Conservation (phyloP, 1,140 invertebrate species). For the Zaprionus vittiger region DNA sequence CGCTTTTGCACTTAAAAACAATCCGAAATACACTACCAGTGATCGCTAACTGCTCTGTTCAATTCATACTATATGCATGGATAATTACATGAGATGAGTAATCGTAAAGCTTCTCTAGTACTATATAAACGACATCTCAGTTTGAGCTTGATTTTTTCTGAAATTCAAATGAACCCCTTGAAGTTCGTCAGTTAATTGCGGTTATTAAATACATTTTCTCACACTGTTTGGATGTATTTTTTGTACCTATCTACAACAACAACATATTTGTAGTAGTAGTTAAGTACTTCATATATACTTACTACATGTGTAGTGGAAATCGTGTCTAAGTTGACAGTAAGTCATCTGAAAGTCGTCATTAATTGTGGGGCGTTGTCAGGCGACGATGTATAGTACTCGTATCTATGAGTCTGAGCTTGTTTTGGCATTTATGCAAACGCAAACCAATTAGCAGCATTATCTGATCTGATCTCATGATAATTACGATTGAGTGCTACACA, state of each 20-base stretch:
- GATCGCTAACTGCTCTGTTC: conserved; percentile 50
- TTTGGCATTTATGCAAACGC: conserved; percentile 26
- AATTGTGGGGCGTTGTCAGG: conserved; percentile 54
- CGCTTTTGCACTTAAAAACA: conserved; percentile 20
- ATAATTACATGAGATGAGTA: conserved; percentile 57
- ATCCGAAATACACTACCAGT: conserved; percentile 34
- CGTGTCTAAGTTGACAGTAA: conserved; percentile 68
- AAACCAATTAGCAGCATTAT: conserved; percentile 52
- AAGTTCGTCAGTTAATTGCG: conserved; percentile 65
- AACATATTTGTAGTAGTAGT: conserved; percentile 5
- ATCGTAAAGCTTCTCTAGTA: conserved; percentile 21
- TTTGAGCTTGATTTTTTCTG: conserved; percentile 36
- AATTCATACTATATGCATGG: conserved; percentile 40
- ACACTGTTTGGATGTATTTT: conserved; percentile 55
- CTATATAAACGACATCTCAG: conserved; percentile 64
- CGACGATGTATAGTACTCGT: too few species aligned
- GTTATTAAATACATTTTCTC: conserved; percentile 71
- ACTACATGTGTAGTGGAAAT: conserved; percentile 36
- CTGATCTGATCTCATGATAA: conserved; percentile 44
- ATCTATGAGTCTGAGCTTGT: conserved; percentile 28
- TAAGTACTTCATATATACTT: conserved; percentile 2
- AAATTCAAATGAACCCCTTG: conserved; percentile 52
- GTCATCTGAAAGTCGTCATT: conserved; percentile 75
- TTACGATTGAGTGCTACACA: conserved; percentile 30
- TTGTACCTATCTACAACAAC: conserved; percentile 41